A percentile compares a stretch with the other conserved stretches of the same genome.
Conservation (phyloP, 1,140 invertebrate species). For the Penaeus indicus region DNA sequence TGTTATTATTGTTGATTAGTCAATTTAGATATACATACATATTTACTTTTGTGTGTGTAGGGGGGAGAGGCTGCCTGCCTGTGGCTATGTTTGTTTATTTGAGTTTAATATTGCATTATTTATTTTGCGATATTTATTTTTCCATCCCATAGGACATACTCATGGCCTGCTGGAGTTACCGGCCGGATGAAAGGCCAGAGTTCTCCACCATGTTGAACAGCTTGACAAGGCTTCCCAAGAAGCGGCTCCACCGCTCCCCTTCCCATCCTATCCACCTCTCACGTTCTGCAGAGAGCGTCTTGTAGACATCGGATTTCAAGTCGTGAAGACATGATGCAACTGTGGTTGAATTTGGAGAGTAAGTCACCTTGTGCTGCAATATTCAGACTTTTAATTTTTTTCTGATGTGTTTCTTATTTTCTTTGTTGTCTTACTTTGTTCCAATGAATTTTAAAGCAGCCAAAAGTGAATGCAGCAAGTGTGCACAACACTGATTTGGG, state of each 20-base stretch:
- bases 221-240: slow-evolving; percentile 92
- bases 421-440: no score
- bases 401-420: no score
- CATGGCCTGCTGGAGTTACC: slow-evolving; percentile 96
- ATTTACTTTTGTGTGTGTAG: no score
- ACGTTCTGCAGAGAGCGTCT: slow-evolving; percentile 91
- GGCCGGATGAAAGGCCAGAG: slow-evolving; percentile 86
- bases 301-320: slow-evolving; percentile 73
- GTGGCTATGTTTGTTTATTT: no score
- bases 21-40: no score
- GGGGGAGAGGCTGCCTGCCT: no score
- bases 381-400: no score
- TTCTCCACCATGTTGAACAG: slow-evolving; percentile 88
- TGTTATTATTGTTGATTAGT: no score
- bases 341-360: neutral
- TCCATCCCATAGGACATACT: slow-evolving; percentile 84
- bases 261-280: slow-evolving; percentile 96
- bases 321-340: neutral
- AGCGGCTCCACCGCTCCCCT: slow-evolving; percentile 93
- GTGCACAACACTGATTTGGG: no score
- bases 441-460: no score
- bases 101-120: neutral
- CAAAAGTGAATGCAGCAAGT: no score
- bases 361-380: no score
- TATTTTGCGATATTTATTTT: neutral